Percentiles rank a stretch among this genome's conserved stretches.
Conservation (phyloP, 2,888 invertebrate species). For the Hyles lineata region DNA sequence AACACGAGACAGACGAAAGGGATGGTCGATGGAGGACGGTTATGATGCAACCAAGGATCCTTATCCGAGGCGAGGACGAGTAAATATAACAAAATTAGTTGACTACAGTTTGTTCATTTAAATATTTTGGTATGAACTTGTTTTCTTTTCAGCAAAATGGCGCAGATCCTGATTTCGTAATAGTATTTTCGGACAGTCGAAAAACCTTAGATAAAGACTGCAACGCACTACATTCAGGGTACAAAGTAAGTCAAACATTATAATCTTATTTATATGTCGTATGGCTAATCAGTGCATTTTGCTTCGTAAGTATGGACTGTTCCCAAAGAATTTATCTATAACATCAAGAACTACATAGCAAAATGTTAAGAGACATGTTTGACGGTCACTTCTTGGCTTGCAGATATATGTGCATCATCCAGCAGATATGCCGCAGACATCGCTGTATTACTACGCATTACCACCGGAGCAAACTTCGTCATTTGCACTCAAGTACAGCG, state of each 20-base stretch:
- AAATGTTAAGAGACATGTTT: too few relatives aligned
- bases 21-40: too few relatives aligned
- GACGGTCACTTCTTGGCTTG: constrained; percentile 11
- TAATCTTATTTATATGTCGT: too few relatives aligned
- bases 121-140: neutral
- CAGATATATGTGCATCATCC: constrained; percentile 66
- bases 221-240: constrained; percentile 6
- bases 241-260: neutral
- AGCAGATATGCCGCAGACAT: constrained; percentile 56
- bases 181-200: neutral
- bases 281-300: neutral
- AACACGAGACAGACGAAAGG: too few relatives aligned
- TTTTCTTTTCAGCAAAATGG: neutral
- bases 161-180: neutral
- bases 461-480: constrained; percentile 50
- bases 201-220: neutral
- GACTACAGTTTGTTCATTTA: neutral
- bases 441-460: constrained; percentile 56
- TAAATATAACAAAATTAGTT: too few relatives aligned
- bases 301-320: too few relatives aligned
- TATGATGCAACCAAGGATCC: too few relatives aligned
- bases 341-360: too few relatives aligned
- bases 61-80: too few relatives aligned
- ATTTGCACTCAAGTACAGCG: constrained; percentile 54
- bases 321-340: too few relatives aligned